Conservation (phyloP, 2,888 invertebrate genomes). For the Philereme transversata region DNA sequence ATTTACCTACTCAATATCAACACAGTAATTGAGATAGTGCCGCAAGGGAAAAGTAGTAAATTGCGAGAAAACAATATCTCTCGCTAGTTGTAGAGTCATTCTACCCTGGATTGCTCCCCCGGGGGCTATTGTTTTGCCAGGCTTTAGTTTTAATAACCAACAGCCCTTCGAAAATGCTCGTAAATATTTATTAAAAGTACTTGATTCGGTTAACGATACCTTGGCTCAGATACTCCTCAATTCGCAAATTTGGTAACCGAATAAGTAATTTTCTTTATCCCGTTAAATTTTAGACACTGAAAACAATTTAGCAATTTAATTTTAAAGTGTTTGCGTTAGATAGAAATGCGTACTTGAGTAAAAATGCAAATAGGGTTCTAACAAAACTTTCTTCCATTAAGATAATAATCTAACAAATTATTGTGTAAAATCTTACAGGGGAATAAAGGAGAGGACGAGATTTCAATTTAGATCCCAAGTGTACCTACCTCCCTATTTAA, state of each 20-base stretch:
- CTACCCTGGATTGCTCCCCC: slow-evolving; percentile 43
- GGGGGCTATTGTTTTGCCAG: slow-evolving; percentile 46
- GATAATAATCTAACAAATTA: slow-evolving; percentile 42
- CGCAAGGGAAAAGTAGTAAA: slow-evolving; percentile 26
- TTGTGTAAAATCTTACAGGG: slow-evolving; percentile 37
- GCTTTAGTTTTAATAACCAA: slow-evolving; percentile 52
- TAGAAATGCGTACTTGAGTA: slow-evolving; percentile 15
- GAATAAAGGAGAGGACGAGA: slow-evolving; percentile 37
- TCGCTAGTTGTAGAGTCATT: slow-evolving; percentile 35
- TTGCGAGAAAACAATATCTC: slow-evolving; percentile 32
- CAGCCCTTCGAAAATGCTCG: slow-evolving; percentile 30
- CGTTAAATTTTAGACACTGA: slow-evolving; percentile 17
- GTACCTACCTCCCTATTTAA: slow-evolving; percentile 41
- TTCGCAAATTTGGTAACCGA: slow-evolving; percentile 18
- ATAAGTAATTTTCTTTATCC: slow-evolving; percentile 20
- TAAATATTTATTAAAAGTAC: slow-evolving; percentile 33
- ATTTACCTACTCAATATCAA: slow-evolving; percentile 39
- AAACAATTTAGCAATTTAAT: slow-evolving; percentile 23
- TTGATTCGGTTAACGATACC: slow-evolving; percentile 23
- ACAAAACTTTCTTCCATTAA: slow-evolving; percentile 39
- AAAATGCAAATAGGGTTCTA: slow-evolving; percentile 37
- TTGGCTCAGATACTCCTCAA: slow-evolving; percentile 15
- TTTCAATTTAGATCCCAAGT: slow-evolving; percentile 40
- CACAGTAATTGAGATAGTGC: slow-evolving; percentile 19
- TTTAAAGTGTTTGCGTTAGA: slow-evolving; percentile 23